Evolutionary conservation across 2,888 invertebrate species (phyloP), one percentile per base, ranked within the genome.

Genomic region (Ligdia adustata): DNA sequence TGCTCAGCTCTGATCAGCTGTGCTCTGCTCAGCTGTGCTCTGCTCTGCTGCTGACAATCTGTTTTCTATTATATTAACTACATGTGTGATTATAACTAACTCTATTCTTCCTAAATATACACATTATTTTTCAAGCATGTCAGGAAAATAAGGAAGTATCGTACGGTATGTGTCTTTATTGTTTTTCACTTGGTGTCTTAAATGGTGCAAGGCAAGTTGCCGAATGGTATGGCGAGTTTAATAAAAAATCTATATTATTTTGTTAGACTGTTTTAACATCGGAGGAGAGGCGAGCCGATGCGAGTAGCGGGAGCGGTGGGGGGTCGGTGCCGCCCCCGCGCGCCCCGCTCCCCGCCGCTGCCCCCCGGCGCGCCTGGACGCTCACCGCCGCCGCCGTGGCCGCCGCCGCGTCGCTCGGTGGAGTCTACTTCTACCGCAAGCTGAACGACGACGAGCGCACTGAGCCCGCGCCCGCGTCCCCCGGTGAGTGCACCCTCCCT

Each of bases 391-490:
- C 83, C 26, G 75, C 83, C 1, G 42, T 82, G 38, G 79, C 87
- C 9, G 60, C 82, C 48, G 79, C 84, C 1, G 82, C 81, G 9
- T 81, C 88, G 5, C 59, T 87, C 16, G 84, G 83, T 38, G 88
- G 84, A 54, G 90, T 79, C 15, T 85, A 82, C 52, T 72, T 77
- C 34, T 83, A 75, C 50, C 74, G 74, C 1, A 80, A 46, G 41
- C 27, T 46, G 48, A 39, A 52, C 37, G 55, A 49, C 14, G 60
- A 48, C 50, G 58, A 46, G 38, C 16, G 7, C 4, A n/a, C 20
- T n/a, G 20, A 3, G 20, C 20, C 20, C 83, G 27, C 4, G 5
- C 7, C 13, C 6, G 3, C 18, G 18, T 0, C 18, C 7, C 5
- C 9, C 31, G 32, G 32, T 33, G 12, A 33, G 32, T 33, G 32